Conservation (phyloP, 2,888 invertebrate species). For the Rosalia funebris region DNA sequence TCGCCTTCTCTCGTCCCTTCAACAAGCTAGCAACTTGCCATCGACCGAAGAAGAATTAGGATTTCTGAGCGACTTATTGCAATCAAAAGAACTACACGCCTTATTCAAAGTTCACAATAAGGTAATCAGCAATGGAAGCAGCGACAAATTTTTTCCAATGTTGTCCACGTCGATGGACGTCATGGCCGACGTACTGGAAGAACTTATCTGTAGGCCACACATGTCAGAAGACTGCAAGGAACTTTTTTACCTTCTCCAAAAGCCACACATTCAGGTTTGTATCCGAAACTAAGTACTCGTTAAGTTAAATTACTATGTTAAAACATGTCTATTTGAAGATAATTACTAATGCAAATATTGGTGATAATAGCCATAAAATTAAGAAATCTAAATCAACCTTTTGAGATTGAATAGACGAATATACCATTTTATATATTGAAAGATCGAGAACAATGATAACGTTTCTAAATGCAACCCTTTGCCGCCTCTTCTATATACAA, state of each 20-base stretch:
- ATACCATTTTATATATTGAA: too few species aligned
- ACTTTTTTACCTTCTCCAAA: slow-evolving; percentile 82
- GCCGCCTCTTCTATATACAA: too few species aligned
- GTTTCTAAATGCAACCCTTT: too few species aligned
- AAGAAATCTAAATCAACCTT: too few species aligned
- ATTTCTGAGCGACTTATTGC: slow-evolving; percentile 84
- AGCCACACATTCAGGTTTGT: slow-evolving; percentile 85
- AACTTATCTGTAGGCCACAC: slow-evolving; percentile 75
- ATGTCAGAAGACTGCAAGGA: slow-evolving; percentile 81
- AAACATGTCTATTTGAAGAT: too few species aligned
- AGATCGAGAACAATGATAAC: too few species aligned
- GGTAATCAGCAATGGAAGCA: slow-evolving; percentile 83
- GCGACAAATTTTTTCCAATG: slow-evolving; percentile 85
- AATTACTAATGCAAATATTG: too few species aligned
- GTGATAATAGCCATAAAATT: too few species aligned
- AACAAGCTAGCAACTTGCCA: slow-evolving; percentile 80
- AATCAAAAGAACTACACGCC: slow-evolving; percentile 89
- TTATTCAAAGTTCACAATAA: slow-evolving; percentile 91
- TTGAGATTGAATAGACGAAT: too few species aligned
- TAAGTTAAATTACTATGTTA: too few species aligned
- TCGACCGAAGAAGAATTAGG: slow-evolving; percentile 87
- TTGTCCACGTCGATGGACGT: slow-evolving; percentile 88
- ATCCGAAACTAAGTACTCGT: too few species aligned
- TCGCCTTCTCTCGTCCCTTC: slow-evolving; percentile 81
- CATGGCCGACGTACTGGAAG: slow-evolving; percentile 80